Base-by-base conservation (phyloP, 2,797 vertebrate genomes). In the Geotrypetes seraphini region DNA sequence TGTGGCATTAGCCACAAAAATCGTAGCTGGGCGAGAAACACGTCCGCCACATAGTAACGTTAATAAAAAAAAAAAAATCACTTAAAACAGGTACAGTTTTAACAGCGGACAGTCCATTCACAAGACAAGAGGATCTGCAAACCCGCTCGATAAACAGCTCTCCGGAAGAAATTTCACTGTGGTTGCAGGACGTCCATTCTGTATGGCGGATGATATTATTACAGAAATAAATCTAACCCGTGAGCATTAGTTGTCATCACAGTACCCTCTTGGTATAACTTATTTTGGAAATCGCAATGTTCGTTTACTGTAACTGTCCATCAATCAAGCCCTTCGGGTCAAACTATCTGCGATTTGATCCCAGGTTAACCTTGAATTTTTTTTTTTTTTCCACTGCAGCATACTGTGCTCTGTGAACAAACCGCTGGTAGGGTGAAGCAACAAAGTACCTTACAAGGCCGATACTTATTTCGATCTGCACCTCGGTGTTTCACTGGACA, bases 51-150 rank as follows among this genome's bases (percentile, higher is more conserved):
- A 60, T 73, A 53, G 66, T 63, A 56, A n/a, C n/a, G n/a, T n/a
- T n/a, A n/a, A n/a, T n/a, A n/a, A n/a, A 60, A 57, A n/a, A n/a
- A n/a, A n/a, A 84, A 86, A 86, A 78, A 89, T 84, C 88, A 90
- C 84, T 87, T 89, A 66, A n/a, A n/a, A 87, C 71, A 73, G 65
- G 73, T 56, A 78, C 50, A 70, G 62, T 44, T 57, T n/a, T 53
- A 54, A 74, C 57, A 75, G 57, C 65, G 75, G 73, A 77, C 72
- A 73, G 65, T 74, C 69, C 77, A 74, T 66, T 79, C 60, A 84
- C 73, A 65, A 80, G 69, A 81, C 71, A 74, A 70, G 75, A n/a
- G 33, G 63, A 49, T 75, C 73, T 71, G 55, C 57, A 70, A 75
- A 83, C n/a, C n/a, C 57, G 45, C 60, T 51, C 69, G 75, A 81